phyloP scores from a whole-genome alignment of 2,113 vertebrate genomes.

The Dolichallabes microphthalmus region DNA sequence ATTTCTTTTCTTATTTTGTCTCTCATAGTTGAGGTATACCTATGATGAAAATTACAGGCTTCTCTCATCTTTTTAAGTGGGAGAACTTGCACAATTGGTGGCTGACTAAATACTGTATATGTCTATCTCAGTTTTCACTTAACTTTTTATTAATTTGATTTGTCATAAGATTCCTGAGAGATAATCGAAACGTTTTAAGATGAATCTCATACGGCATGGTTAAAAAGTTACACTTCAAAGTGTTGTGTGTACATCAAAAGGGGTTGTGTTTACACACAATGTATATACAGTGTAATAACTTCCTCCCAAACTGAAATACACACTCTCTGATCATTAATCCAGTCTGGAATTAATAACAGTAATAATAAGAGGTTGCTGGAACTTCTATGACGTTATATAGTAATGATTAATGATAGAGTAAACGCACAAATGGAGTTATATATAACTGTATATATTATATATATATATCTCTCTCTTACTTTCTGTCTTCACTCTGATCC shows the following conservation, averaged over 20 bases:
- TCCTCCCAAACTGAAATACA: not conserved
- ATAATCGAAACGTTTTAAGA: not conserved
- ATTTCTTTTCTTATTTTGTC: no score
- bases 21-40: no score
- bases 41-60: no score
- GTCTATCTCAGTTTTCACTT: not conserved
- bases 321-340: not conserved
- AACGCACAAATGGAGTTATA: not conserved
- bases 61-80: no score
- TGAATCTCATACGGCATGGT: not conserved
- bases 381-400: not conserved
- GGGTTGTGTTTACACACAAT: not conserved
- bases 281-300: not conserved
- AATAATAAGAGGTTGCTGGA: not conserved
- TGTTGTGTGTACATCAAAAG: not conserved
- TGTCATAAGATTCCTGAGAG: not conserved
- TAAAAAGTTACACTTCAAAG: not conserved
- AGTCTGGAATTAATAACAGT: not conserved
- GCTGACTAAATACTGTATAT: no score
- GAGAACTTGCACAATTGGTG: no score
- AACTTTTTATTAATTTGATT: not conserved
- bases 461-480: constrained; percentile 10
- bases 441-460: not conserved
- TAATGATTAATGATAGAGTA: not conserved
- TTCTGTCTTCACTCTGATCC: constrained; percentile 9